A percentile compares a stretch with the other conserved stretches of the same genome.
Evolutionary conservation across 64 coral and sea anemone species (phyloP).

Genomic region (Orbicella faveolata): DNA sequence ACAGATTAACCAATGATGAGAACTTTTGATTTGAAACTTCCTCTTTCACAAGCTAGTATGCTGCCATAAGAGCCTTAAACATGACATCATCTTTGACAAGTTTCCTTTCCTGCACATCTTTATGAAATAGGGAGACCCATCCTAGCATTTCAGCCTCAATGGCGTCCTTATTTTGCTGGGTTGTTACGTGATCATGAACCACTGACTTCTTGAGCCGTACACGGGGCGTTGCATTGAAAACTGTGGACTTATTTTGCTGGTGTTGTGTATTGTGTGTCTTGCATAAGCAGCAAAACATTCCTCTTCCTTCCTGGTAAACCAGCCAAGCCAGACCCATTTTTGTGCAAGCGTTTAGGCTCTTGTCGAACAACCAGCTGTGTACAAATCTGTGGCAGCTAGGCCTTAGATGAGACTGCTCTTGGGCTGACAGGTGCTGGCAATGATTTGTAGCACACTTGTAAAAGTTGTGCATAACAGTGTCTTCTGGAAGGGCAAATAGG

Average conservation of each 20-base stretch:
- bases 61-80: conserved; percentile 35
- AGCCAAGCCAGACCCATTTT: background rate
- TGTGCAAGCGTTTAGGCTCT: background rate
- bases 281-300: background rate
- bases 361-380: background rate
- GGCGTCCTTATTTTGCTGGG: conserved; percentile 31
- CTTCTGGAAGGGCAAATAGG: conserved; percentile 33
- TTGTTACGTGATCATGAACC: too few species aligned
- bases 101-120: conserved; percentile 45
- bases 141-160: conserved; percentile 38
- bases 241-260: too few species aligned
- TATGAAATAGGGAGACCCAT: conserved; percentile 39
- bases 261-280: too few species aligned
- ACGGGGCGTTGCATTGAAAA: too few species aligned
- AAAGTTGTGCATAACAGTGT: conserved; percentile 30
- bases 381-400: background rate
- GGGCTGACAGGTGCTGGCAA: conserved; percentile 44
- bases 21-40: conserved; percentile 35
- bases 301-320: background rate
- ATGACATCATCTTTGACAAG: conserved; percentile 48
- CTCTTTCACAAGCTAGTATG: conserved; percentile 44
- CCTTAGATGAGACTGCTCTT: conserved; percentile 33
- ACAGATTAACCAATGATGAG: conserved; percentile 27
- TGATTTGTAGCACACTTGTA: conserved; percentile 34
- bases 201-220: too few species aligned